A percentile compares a stretch with the other conserved stretches of the same genome.
Conservation (phyloP, 2,888 invertebrate species). For the Cryptus armator region DNA sequence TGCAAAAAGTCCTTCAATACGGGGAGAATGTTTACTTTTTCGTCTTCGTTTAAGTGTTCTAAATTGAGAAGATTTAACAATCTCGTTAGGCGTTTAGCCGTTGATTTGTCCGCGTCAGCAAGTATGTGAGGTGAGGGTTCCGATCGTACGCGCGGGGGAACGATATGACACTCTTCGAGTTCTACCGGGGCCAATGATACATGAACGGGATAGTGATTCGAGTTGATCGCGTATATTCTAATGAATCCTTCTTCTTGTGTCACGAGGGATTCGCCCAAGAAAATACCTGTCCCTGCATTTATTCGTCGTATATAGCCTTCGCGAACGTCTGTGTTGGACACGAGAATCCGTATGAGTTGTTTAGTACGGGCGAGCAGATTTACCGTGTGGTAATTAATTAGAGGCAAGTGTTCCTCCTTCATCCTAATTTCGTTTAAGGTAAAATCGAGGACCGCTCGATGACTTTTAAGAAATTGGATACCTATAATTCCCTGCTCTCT, state of each 20-base stretch:
- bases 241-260: conserved; percentile 1
- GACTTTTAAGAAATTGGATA: conserved; percentile 38
- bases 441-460: conserved; percentile 29
- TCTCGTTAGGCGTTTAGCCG: neutral
- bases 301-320: conserved; percentile 21
- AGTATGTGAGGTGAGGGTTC: conserved; percentile 24
- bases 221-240: conserved; percentile 5
- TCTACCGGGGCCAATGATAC: conserved; percentile 8
- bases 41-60: conserved; percentile 16
- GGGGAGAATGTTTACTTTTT: neutral
- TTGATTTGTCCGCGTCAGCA: conserved; percentile 11
- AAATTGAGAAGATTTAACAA: neutral
- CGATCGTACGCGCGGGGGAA: conserved; percentile 17
- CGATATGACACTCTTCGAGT: neutral
- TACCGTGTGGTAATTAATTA: neutral
- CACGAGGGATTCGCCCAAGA: conserved; percentile 15
- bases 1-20: neutral
- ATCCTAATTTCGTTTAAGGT: conserved; percentile 1
- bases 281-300: conserved; percentile 19
- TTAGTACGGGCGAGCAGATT: neutral
- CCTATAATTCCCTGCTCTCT: conserved; percentile 28
- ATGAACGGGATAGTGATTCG: neutral
- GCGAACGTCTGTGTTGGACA: neutral
- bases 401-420: neutral
- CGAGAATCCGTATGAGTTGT: neutral